These are phyloP conservation scores for Loxodonta africana DNA, from an alignment of 2,113 vertebrate species.

Conservation along the genomic window DNA sequence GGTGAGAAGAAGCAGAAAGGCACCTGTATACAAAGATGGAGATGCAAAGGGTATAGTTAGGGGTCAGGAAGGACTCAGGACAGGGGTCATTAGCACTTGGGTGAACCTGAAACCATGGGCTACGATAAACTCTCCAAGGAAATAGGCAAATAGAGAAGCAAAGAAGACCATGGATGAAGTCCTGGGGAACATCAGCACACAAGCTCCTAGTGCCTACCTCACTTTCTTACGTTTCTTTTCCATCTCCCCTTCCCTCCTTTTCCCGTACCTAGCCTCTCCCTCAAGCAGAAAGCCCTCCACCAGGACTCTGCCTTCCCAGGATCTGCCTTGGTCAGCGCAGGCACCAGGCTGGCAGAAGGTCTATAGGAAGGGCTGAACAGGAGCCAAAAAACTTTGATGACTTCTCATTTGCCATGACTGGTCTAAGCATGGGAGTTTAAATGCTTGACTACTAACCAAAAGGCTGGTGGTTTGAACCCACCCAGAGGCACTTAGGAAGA, in stretches of 20 bases:
- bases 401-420: neutral
- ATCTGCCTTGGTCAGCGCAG: neutral
- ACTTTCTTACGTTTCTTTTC: neutral
- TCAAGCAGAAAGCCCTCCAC: neutral
- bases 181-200: neutral
- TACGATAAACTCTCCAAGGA: neutral
- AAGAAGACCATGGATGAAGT: neutral
- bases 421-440: neutral
- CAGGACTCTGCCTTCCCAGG: neutral
- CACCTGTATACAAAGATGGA: neutral
- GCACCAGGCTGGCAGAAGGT: neutral
- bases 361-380: neutral
- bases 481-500: too few relatives aligned
- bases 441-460: neutral
- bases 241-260: neutral
- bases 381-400: neutral
- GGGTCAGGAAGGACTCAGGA: neutral
- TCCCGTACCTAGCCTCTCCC: neutral
- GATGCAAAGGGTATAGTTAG: neutral
- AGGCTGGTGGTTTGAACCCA: neutral
- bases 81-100: neutral
- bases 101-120: neutral
- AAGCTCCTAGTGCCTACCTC: neutral
- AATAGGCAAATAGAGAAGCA: neutral
- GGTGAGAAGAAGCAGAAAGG: neutral